phyloP scores from a whole-genome alignment of 2,797 vertebrate species.

The Eleutherodactylus coqui region DNA sequence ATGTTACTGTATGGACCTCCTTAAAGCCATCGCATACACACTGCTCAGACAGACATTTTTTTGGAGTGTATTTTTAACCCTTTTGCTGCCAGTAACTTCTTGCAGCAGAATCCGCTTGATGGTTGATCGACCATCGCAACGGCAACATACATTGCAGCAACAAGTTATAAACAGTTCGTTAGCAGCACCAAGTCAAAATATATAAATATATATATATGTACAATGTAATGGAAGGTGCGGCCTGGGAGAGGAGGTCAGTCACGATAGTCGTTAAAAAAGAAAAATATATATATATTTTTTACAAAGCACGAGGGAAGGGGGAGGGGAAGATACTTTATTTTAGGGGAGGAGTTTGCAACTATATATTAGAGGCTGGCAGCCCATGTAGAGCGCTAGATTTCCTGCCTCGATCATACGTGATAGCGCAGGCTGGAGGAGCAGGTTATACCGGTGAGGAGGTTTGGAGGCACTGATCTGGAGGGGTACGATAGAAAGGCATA shows the following conservation, averaged over 20 bases:
- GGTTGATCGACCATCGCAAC: background rate
- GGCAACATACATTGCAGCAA: conserved; percentile 28
- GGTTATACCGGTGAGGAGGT: background rate
- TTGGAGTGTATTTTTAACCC: conserved; percentile 11
- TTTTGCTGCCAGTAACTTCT: background rate
- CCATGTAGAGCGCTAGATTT: background rate
- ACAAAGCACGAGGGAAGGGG: background rate
- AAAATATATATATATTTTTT: background rate
- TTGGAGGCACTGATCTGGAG: conserved; percentile 7
- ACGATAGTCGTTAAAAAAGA: conserved; percentile 4
- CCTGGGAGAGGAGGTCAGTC: conserved; percentile 7
- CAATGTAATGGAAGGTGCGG: conserved; percentile 40
- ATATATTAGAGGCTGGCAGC: background rate
- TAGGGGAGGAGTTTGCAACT: background rate
- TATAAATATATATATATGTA: conserved; percentile 38
- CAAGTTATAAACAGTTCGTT: conserved; percentile 34
- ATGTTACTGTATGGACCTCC: background rate
- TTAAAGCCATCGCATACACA: conserved; percentile 1
- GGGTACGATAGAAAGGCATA: conserved; percentile 25
- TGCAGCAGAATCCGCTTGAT: background rate
- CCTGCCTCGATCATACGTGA: background rate
- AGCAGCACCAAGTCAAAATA: conserved; percentile 56
- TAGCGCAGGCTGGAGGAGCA: background rate
- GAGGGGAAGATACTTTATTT: background rate
- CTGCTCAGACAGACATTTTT: background rate